These are phyloP conservation scores for human (Homo sapiens) DNA, from an alignment of 2,113 vertebrate species.

Conservation along the genomic window DNA sequence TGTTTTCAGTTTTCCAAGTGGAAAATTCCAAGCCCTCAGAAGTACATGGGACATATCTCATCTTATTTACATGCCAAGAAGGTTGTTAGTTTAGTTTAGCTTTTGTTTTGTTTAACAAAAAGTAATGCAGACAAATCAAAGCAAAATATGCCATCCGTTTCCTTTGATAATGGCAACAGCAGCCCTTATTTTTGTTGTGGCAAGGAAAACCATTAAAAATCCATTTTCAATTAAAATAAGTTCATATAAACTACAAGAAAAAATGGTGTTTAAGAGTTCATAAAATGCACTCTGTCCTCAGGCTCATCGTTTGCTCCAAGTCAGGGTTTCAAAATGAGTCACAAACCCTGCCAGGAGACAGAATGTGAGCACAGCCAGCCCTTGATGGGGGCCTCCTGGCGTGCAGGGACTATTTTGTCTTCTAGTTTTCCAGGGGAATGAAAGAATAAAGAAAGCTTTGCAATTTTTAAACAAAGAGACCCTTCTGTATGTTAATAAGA, in stretches of 20 bases:
- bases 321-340: slow-evolving; percentile 54
- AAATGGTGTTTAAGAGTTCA: slow-evolving; percentile 58
- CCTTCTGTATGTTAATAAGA: background rate
- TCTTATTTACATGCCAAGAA: background rate
- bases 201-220: slow-evolving; percentile 44
- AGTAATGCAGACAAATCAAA: slow-evolving; percentile 26
- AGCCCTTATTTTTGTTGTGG: background rate
- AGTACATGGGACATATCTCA: background rate
- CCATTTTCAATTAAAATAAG: slow-evolving; percentile 63
- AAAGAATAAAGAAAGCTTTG: slow-evolving; percentile 28
- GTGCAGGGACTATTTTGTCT: background rate
- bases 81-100: background rate
- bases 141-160: background rate
- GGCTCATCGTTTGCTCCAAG: slow-evolving; percentile 38
- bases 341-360: slow-evolving; percentile 33
- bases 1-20: background rate
- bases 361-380: slow-evolving; percentile 40
- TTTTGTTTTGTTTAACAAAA: slow-evolving; percentile 53
- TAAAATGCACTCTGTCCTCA: slow-evolving; percentile 45
- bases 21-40: background rate
- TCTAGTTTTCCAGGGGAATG: slow-evolving; percentile 28
- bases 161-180: background rate
- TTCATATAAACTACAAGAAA: slow-evolving; percentile 45
- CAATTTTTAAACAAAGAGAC: slow-evolving; percentile 53
- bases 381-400: background rate